These are phyloP conservation scores for Micromussa lordhowensis DNA, from an alignment of 92 coral and sea anemone species.

Conservation along the genomic window DNA sequence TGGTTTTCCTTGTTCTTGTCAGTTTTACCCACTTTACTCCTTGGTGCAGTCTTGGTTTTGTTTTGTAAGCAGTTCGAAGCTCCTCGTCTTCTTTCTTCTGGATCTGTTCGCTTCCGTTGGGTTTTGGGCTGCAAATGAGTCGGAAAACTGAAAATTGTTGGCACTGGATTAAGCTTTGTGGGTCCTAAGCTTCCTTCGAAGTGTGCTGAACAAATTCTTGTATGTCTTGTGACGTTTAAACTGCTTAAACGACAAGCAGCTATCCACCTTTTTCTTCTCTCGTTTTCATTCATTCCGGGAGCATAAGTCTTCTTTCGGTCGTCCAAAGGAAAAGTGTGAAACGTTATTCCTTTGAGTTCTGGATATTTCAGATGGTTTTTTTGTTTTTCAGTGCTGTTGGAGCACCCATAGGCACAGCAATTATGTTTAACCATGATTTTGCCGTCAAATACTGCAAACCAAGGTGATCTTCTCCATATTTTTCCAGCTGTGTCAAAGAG, in stretches of 20 bases:
- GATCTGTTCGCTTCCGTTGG: constrained; percentile 13
- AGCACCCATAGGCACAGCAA: constrained; percentile 39
- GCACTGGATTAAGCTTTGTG: constrained; percentile 24
- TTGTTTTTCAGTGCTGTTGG: constrained; percentile 22
- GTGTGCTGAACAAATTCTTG: constrained; percentile 37
- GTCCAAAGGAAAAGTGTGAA: constrained; percentile 29
- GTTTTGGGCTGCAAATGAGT: constrained; percentile 17
- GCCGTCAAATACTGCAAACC: not conserved
- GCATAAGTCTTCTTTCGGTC: constrained; percentile 14
- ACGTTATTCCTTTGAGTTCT: not conserved
- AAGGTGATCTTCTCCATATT: not conserved
- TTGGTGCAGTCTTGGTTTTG: not conserved
- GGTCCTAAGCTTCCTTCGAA: constrained; percentile 35
- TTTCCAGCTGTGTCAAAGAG: not conserved
- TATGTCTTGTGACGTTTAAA: constrained; percentile 31
- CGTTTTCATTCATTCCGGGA: constrained; percentile 40
- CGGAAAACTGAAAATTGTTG: constrained; percentile 18
- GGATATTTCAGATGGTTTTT: constrained; percentile 30
- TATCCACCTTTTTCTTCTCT: constrained; percentile 27
- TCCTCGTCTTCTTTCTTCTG: constrained; percentile 29
- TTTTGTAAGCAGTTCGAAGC: not conserved
- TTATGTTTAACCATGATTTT: constrained; percentile 8
- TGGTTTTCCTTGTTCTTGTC: not conserved
- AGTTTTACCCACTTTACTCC: not conserved
- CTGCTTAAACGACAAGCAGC: constrained; percentile 38